Evolutionary conservation across 2,113 vertebrate species (phyloP).

Genomic region (Prunella himalayana): DNA sequence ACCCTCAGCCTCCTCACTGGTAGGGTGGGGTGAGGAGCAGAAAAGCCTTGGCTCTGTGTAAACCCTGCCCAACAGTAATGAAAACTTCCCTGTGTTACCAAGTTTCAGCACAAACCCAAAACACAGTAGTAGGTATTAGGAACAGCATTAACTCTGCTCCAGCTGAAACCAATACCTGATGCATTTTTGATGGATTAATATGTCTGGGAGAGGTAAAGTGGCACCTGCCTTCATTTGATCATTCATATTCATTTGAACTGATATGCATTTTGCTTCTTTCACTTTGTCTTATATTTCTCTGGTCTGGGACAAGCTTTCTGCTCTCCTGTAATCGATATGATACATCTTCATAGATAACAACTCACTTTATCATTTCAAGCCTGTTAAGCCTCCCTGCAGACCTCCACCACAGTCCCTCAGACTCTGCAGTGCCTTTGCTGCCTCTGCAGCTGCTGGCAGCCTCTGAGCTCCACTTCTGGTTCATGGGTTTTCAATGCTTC

Average conservation of each 20-base stretch:
- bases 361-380: conserved; percentile 5
- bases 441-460: neutral
- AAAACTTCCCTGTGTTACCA: neutral
- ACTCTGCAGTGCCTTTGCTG: neutral
- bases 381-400: neutral
- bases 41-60: neutral
- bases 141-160: neutral
- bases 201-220: neutral
- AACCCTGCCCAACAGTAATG: neutral
- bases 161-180: neutral
- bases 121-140: neutral
- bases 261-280: neutral
- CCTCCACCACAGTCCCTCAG: neutral
- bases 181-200: neutral
- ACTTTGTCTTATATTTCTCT: neutral
- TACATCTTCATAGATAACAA: neutral
- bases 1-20: neutral
- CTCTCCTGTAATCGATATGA: neutral
- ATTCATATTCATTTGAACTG: neutral
- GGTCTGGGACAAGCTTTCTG: neutral
- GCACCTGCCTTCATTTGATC: neutral
- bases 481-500: neutral
- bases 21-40: neutral
- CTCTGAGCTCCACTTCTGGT: neutral
- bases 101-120: neutral